These are phyloP conservation scores for Oceanodroma leucorhoa DNA, from an alignment of 2,797 vertebrate genomes.

Conservation along the genomic window DNA sequence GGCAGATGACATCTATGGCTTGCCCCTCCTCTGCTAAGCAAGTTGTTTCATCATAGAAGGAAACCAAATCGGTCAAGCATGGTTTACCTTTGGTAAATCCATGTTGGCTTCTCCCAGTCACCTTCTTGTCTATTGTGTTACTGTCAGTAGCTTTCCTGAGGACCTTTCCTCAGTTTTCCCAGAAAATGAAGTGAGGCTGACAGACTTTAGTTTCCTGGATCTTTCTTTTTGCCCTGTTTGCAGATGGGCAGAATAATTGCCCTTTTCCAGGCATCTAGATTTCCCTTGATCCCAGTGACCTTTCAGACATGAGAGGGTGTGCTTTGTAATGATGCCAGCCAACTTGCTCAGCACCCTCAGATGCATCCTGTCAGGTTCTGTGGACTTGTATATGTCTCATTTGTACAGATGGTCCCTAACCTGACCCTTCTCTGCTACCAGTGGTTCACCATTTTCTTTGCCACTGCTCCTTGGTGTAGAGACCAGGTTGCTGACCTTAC, in stretches of 20 bases:
- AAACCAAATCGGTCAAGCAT: neutral
- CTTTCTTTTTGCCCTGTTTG: neutral
- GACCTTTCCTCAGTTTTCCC: neutral
- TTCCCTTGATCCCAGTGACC: neutral
- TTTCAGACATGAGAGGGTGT: neutral
- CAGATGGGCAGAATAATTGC: neutral
- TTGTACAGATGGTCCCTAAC: neutral
- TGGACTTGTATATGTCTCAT: neutral
- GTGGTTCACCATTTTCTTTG: neutral
- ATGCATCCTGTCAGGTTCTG: neutral
- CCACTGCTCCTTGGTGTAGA: neutral
- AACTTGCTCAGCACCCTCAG: neutral
- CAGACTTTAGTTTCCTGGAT: neutral
- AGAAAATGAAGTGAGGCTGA: neutral
- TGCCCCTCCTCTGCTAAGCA: neutral
- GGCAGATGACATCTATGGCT: neutral
- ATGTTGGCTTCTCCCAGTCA: neutral
- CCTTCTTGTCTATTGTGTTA: neutral
- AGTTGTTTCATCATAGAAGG: neutral
- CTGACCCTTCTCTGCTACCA: neutral
- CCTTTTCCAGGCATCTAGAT: neutral
- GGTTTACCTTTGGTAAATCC: neutral
- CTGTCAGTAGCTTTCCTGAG: neutral
- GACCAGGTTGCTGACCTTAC: neutral
- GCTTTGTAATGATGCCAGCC: neutral